Evolutionary conservation across 2,888 invertebrate species (phyloP).

Genomic region (Ectemnius lituratus): DNA sequence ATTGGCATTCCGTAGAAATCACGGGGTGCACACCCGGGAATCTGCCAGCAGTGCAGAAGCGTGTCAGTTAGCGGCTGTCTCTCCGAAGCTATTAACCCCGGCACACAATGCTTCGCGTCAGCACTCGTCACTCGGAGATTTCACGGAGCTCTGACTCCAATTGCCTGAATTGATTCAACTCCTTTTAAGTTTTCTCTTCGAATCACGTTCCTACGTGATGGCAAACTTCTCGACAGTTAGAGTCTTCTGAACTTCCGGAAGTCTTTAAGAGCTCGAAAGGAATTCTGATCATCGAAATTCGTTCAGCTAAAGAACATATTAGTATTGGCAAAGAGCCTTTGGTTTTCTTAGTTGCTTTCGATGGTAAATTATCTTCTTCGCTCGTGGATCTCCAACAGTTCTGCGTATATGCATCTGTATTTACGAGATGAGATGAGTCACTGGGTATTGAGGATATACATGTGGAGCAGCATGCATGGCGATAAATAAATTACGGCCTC

Average conservation of each 20-base stretch:
- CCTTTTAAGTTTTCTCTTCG: too few relatives aligned
- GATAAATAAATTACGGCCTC: slow-evolving; percentile 59
- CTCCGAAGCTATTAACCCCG: too few relatives aligned
- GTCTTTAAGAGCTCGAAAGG: not conserved
- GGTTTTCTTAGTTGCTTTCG: not conserved
- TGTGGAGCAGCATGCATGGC: slow-evolving; percentile 20
- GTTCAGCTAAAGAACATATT: not conserved
- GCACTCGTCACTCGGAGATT: too few relatives aligned
- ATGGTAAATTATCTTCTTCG: not conserved
- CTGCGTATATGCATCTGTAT: not conserved
- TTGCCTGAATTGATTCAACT: too few relatives aligned
- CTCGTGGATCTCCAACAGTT: not conserved
- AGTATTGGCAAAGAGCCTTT: not conserved
- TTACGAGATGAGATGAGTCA: too few relatives aligned
- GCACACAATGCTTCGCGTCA: too few relatives aligned
- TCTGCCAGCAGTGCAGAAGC: not conserved
- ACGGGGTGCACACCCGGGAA: not conserved
- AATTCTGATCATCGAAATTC: not conserved
- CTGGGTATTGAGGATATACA: too few relatives aligned
- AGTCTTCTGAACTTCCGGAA: too few relatives aligned
- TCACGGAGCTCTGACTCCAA: too few relatives aligned
- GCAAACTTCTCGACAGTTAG: too few relatives aligned
- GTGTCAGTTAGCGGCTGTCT: not conserved
- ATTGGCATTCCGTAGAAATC: slow-evolving; percentile 32
- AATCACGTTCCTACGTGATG: too few relatives aligned